Conservation (phyloP, 2,113 vertebrate genomes). For the Macquaria ambigua region DNA sequence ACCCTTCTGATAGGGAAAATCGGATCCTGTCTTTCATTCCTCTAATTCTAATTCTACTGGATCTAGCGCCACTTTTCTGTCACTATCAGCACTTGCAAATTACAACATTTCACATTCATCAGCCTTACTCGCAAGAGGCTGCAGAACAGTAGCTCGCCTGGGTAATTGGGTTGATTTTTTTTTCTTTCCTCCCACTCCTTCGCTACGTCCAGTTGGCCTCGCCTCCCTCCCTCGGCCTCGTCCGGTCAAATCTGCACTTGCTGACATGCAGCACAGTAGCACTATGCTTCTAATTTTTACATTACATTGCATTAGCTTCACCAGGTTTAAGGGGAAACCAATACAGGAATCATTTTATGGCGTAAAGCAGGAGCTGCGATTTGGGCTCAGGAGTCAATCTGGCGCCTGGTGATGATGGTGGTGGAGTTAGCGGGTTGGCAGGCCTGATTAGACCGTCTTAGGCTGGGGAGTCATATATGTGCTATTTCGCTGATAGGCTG, state of each 20-base stretch:
- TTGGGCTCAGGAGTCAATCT: constrained; percentile 86
- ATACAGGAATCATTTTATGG: constrained; percentile 85
- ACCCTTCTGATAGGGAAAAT: constrained; percentile 52
- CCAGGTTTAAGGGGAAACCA: constrained; percentile 81
- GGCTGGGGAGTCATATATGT: constrained; percentile 83
- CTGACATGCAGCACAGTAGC: constrained; percentile 68
- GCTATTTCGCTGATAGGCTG: constrained; percentile 87
- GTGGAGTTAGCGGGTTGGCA: constrained; percentile 82
- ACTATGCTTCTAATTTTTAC: constrained; percentile 78
- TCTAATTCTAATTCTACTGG: constrained; percentile 63
- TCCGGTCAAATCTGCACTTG: constrained; percentile 69
- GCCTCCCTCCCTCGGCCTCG: constrained; percentile 12
- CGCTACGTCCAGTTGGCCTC: constrained; percentile 31
- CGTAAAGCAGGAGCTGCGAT: constrained; percentile 80
- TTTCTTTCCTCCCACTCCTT: not conserved
- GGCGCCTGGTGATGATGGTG: constrained; percentile 79
- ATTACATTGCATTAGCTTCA: constrained; percentile 79
- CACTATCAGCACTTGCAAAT: constrained; percentile 67
- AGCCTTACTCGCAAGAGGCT: constrained; percentile 43
- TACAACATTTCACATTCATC: constrained; percentile 75
- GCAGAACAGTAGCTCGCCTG: constrained; percentile 59
- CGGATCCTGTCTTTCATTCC: constrained; percentile 71
- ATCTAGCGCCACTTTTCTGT: constrained; percentile 54
- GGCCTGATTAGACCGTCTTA: constrained; percentile 86
- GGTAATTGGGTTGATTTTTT: constrained; percentile 74